Evolutionary conservation across 2,888 invertebrate species (phyloP).

Genomic region (Dione vanillae): DNA sequence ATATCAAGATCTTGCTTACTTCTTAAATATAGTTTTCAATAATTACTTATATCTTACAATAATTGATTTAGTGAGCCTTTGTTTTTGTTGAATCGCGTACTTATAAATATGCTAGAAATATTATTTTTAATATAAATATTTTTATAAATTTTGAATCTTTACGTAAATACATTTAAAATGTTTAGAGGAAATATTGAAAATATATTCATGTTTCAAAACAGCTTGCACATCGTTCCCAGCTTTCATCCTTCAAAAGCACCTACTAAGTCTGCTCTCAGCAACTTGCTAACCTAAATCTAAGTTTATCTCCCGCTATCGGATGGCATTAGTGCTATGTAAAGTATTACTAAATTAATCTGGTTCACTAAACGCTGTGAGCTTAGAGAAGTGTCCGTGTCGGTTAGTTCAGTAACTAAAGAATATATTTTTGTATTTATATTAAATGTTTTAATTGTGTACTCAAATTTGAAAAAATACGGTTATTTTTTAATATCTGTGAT

Average conservation of each 20-base stretch:
- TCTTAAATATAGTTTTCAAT: no score
- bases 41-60: no score
- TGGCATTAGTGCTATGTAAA: slow-evolving; percentile 24
- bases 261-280: slow-evolving; percentile 28
- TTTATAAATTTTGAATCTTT: no score
- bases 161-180: neutral
- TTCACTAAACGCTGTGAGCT: neutral
- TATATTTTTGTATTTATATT: no score
- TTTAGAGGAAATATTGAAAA: neutral
- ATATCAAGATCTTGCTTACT: no score
- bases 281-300: slow-evolving; percentile 29
- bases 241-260: slow-evolving; percentile 25
- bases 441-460: no score
- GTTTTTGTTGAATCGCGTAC: no score
- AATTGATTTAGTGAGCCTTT: no score
- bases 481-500: no score
- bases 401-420: neutral
- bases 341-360: neutral
- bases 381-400: neutral
- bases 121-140: no score
- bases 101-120: no score
- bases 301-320: slow-evolving; percentile 26
- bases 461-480: no score
- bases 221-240: neutral
- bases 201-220: slow-evolving; percentile 4